Base-by-base conservation (phyloP, 2,113 vertebrate species). In the Melospiza melodia region DNA sequence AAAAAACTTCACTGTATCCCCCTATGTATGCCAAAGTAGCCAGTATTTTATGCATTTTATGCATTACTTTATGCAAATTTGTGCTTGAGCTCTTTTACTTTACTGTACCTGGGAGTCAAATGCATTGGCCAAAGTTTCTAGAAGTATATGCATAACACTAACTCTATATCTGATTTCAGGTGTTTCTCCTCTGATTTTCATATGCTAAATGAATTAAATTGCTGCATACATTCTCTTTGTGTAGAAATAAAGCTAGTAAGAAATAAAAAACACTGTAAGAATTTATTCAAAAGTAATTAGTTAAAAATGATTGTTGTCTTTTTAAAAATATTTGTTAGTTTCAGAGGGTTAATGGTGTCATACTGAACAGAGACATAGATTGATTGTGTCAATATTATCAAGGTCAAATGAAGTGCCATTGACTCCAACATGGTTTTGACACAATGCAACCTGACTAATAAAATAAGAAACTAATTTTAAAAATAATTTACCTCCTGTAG, bases 401-500 rank as follows among this genome's bases (percentile, higher is more conserved):
- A 96, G 75, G 63, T 95, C 86, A 88, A 11, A 2, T 73, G 44
- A 97, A 95, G 66, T 92, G 69, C 65, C 93, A 90, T 77, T 88
- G 78, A 79, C 67, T 97, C 82, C 49, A 88, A 66, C 39, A 67
- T 51, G 76, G 27, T 96, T 97, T 95, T 97, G 97, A 97, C 93
- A 95, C 54, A 73, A 90, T 76, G 59, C 69, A 97, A 94, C 54
- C 59, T 93, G 84, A 94, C 82, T 97, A 97, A 97, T 97, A 98
- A 97, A 97, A 97, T 93, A 97, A 96, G 97, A 97, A 97, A 84
- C 87, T 96, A 96, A 96, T 98, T 97, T 97, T 67, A 95, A 97
- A 98, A 97, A 97, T 95, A 97, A 97, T 97, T 97, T 98, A 93
- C 96, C 97, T 97, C 97, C 97, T 95, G 95, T 88, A 97, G 96